Base-by-base conservation (phyloP, 2,113 vertebrate genomes). In the Stegostoma tigrinum region DNA sequence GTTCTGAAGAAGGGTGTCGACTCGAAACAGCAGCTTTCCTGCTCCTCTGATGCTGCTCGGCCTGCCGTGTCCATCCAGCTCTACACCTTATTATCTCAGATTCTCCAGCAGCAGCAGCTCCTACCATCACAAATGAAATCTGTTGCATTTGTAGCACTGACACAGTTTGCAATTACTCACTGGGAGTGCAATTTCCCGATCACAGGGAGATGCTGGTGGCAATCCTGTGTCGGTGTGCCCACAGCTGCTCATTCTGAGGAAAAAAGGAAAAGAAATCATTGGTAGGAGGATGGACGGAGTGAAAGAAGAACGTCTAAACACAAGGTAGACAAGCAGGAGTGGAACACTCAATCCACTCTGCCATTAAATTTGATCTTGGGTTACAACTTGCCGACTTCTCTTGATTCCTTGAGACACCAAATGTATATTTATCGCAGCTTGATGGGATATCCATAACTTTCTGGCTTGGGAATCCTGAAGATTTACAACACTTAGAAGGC, bases 131-230 rank as follows among this genome's bases (percentile, higher is more conserved):
- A 2, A 48, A 48, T 3, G 48, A 48, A 48, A 48, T 48, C 48
- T 48, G 48, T 2, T 3, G 66, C 5, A 24, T 24, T 23, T 24
- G 68, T 23, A 70, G 23, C 68, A 23, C 3, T 5, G n/a, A 34
- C 8, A 52, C 67, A 30, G 30, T 24, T 21, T 30, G 64, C 64
- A 48, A 45, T 66, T n/a, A 93, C 97, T 97, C 96, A 98, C 98
- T 45, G 98, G 98, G 61, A 98, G 97, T 19, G 97, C 98, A 19
- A 98, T 98, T 96, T 98, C 98, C 95, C 96, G 95, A 78, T 98
- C 98, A 96, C 98, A 98, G 93, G 98, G 98, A 17, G 98, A 98
- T 0, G 98, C 98, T 95, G 98, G 98, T 78, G 98, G 98, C 38
- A 98, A 97, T 94, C 97, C 97, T 24, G 96, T 97, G 83, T 97